A percentile compares a stretch with the other conserved stretches of the same genome.
Evolutionary conservation across 1,140 invertebrate species (phyloP).

Genomic region (Drosophila sp.): DNA sequence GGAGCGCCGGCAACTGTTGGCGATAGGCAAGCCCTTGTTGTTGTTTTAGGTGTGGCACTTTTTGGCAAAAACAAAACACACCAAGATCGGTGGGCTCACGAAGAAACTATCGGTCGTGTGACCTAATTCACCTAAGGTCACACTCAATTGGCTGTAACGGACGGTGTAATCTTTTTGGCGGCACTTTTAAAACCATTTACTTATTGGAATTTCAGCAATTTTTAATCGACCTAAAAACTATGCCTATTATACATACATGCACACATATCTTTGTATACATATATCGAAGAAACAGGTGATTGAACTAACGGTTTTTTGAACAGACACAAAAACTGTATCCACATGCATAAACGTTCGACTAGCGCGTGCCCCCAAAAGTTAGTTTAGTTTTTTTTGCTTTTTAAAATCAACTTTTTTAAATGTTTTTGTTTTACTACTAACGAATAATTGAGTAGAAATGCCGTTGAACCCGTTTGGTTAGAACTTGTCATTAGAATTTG

Average conservation of each 20-base stretch:
- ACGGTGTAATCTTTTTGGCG: too few relatives aligned
- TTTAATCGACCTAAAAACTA: background rate
- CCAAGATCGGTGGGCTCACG: too few relatives aligned
- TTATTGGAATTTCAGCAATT: too few relatives aligned
- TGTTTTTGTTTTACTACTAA: slow-evolving; percentile 28
- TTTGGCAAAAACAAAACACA: too few relatives aligned
- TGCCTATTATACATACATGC: too few relatives aligned
- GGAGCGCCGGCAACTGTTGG: too few relatives aligned
- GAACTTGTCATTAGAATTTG: slow-evolving; percentile 59
- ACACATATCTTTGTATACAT: background rate
- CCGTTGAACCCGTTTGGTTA: slow-evolving; percentile 75
- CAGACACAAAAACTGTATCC: slow-evolving; percentile 15
- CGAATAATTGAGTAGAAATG: slow-evolving; percentile 73
- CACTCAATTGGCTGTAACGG: too few relatives aligned
- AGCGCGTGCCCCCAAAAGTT: slow-evolving; percentile 36
- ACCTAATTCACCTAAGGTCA: too few relatives aligned
- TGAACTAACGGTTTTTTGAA: slow-evolving; percentile 24
- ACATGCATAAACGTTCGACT: background rate
- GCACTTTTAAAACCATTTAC: too few relatives aligned
- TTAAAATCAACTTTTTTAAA: background rate
- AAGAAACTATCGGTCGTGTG: too few relatives aligned
- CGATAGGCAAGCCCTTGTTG: too few relatives aligned
- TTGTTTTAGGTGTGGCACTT: too few relatives aligned
- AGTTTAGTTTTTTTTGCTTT: slow-evolving; percentile 2
- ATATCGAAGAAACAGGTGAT: slow-evolving; percentile 14